These are phyloP conservation scores for Meteorus sp. DNA, from an alignment of 1,140 invertebrate species.

Conservation along the genomic window DNA sequence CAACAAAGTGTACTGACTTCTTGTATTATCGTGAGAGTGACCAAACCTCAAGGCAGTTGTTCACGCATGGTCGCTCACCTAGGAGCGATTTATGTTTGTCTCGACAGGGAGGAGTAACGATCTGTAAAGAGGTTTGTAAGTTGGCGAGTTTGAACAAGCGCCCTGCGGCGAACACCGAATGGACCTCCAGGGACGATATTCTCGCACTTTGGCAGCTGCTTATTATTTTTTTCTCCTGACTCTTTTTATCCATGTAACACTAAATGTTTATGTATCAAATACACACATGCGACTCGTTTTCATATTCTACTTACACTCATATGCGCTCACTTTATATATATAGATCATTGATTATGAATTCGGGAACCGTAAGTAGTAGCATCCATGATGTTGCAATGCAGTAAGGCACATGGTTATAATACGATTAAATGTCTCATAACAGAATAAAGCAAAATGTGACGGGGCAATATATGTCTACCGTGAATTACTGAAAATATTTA, in stretches of 20 bases:
- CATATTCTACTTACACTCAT: too few relatives aligned
- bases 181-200: conserved; percentile 39
- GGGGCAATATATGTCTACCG: background rate
- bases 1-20: conserved; percentile 1
- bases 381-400: too few relatives aligned
- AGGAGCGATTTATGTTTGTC: conserved; percentile 50
- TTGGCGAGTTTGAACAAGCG: conserved; percentile 51
- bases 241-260: background rate
- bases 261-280: too few relatives aligned
- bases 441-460: conserved; percentile 13
- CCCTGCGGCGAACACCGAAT: conserved; percentile 44
- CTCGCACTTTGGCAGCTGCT: conserved; percentile 27
- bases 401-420: too few relatives aligned
- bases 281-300: too few relatives aligned
- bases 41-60: conserved; percentile 10
- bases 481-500: conserved; percentile 5
- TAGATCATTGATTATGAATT: too few relatives aligned
- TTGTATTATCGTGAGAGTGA: conserved; percentile 11
- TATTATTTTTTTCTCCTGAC: conserved; percentile 6
- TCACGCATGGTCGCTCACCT: conserved; percentile 1
- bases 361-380: too few relatives aligned
- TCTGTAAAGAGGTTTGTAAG: conserved; percentile 59
- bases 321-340: too few relatives aligned
- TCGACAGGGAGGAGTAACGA: conserved; percentile 54
- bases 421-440: background rate